Conservation (phyloP, 1,140 invertebrate genomes). For the Manduca sexta region DNA sequence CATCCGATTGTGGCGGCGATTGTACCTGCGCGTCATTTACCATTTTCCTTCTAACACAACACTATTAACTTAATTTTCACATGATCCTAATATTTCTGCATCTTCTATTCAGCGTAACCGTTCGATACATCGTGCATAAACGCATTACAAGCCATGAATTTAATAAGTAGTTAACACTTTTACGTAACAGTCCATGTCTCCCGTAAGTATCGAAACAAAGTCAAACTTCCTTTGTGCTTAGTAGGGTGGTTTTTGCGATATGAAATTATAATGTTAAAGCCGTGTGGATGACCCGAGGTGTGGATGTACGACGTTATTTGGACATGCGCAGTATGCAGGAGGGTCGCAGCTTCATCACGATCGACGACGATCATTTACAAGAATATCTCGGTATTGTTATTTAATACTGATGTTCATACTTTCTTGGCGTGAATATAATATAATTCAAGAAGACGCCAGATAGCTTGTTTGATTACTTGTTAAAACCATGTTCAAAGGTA, state of each 20-base stretch:
- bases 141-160: not conserved
- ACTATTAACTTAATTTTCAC: slow-evolving; percentile 23
- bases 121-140: slow-evolving; percentile 13
- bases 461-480: too few species aligned
- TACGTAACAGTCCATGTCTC: not conserved
- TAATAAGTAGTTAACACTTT: not conserved
- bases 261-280: slow-evolving; percentile 12
- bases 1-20: slow-evolving; percentile 46
- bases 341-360: slow-evolving; percentile 1
- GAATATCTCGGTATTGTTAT: too few species aligned
- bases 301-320: slow-evolving; percentile 63
- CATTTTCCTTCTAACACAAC: slow-evolving; percentile 50
- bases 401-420: too few species aligned
- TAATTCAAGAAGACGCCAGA: too few species aligned
- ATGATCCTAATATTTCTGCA: slow-evolving; percentile 7
- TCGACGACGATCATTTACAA: too few species aligned
- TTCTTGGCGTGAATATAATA: too few species aligned
- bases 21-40: slow-evolving; percentile 66
- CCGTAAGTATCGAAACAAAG: not conserved
- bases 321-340: slow-evolving; percentile 53
- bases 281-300: slow-evolving; percentile 44
- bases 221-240: slow-evolving; percentile 15
- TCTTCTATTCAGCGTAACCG: not conserved
- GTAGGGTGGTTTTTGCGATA: not conserved
- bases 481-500: too few species aligned